A percentile compares a stretch with the other conserved stretches of the same genome.
phyloP scores from a whole-genome alignment of 2,797 vertebrate genomes.

The Hybognathus amarus region DNA sequence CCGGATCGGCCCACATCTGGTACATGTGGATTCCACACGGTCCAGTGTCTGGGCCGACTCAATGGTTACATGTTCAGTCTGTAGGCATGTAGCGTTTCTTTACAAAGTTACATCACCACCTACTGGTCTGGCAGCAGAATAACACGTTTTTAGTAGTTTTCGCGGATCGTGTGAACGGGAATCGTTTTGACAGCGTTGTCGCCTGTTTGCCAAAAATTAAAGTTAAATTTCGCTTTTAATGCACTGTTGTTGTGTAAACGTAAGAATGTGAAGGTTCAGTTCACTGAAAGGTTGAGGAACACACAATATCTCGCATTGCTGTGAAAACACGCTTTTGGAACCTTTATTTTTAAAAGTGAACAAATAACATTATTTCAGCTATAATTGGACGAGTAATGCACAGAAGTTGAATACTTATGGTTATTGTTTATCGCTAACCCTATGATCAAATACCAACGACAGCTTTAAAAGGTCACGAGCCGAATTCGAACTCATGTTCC shows the following conservation, averaged over 20 bases:
- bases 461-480: background rate
- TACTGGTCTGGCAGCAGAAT: background rate
- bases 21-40: too few relatives aligned
- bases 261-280: background rate
- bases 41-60: too few relatives aligned
- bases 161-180: background rate
- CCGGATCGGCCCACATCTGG: too few relatives aligned
- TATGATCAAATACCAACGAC: background rate
- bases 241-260: background rate
- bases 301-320: background rate
- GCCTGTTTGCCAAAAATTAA: accelerated
- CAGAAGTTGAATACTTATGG: background rate
- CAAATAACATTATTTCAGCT: background rate
- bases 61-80: background rate
- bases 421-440: background rate
- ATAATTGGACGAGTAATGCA: background rate
- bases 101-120: background rate
- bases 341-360: too few relatives aligned
- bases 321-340: background rate
- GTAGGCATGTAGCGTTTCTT: too few relatives aligned
- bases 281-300: background rate
- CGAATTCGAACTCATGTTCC: background rate
- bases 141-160: background rate
- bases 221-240: background rate
- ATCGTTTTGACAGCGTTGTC: background rate